phyloP scores from a whole-genome alignment of 2,888 invertebrate genomes.

The Panorpa germanica region DNA sequence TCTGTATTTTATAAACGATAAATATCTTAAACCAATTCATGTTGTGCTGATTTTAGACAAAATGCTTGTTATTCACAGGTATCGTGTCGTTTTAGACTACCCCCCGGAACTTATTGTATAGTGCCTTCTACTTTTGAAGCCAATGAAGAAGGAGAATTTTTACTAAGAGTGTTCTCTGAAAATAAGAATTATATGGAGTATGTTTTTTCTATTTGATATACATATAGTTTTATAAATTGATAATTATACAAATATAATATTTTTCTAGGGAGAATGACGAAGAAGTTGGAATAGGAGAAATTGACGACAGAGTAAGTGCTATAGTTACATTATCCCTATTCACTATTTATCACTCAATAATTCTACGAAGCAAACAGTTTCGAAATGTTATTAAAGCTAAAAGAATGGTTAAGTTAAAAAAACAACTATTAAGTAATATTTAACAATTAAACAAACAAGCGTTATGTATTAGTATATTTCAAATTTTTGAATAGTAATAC shows the following conservation, averaged over 20 bases:
- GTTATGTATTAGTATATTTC: too few species aligned
- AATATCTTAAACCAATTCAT: constrained; percentile 44
- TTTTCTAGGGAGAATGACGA: constrained; percentile 75
- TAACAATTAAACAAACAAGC: too few species aligned
- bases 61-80: constrained; percentile 59
- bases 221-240: too few species aligned
- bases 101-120: constrained; percentile 58
- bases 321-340: constrained; percentile 3
- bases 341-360: too few species aligned
- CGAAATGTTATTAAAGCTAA: too few species aligned
- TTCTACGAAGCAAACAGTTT: too few species aligned
- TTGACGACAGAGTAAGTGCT: constrained; percentile 56
- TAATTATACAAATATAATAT: too few species aligned
- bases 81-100: constrained; percentile 52
- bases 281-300: constrained; percentile 63
- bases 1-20: constrained; percentile 57
- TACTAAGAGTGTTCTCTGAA: constrained; percentile 61
- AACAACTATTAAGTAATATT: too few species aligned
- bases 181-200: too few species aligned
- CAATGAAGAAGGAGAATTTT: constrained; percentile 60
- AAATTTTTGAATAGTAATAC: too few species aligned
- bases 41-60: constrained; percentile 62
- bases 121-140: constrained; percentile 68
- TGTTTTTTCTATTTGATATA: too few species aligned
- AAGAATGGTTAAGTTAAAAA: too few species aligned